These are phyloP conservation scores for Myopa tessellatipennis DNA, from an alignment of 2,888 invertebrate species.

Conservation along the genomic window DNA sequence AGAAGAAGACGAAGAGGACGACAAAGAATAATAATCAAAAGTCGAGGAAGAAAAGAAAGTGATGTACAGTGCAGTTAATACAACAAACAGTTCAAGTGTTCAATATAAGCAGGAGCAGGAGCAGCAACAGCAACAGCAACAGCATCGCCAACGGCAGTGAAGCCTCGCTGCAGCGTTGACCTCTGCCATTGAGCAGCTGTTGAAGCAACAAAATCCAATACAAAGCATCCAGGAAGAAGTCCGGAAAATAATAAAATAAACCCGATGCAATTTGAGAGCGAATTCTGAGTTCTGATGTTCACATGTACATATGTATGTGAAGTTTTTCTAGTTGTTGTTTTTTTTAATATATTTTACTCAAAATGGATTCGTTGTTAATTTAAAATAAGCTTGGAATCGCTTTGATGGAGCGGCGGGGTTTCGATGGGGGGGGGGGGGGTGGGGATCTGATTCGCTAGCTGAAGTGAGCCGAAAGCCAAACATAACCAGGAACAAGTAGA, in stretches of 20 bases:
- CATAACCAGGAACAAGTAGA: background rate
- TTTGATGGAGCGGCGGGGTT: background rate
- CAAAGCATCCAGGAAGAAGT: slow-evolving; percentile 22
- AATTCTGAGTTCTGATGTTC: slow-evolving; percentile 3
- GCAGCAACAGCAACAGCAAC: background rate
- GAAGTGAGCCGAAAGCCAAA: background rate
- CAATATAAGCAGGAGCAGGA: slow-evolving; percentile 18
- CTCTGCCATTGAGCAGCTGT: slow-evolving; percentile 29
- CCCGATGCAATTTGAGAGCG: slow-evolving; percentile 14
- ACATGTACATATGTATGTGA: background rate
- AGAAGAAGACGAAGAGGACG: background rate
- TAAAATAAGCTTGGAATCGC: background rate
- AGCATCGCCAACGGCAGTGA: slow-evolving; percentile 1
- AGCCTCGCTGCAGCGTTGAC: slow-evolving; percentile 24
- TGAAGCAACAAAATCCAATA: slow-evolving; percentile 32
- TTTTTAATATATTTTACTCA: background rate
- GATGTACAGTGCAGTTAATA: slow-evolving; percentile 25
- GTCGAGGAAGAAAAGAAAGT: background rate
- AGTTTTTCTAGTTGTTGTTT: background rate
- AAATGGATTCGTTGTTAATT: background rate
- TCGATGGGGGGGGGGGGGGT: background rate
- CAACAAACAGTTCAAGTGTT: slow-evolving; percentile 30
- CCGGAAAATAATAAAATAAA: background rate
- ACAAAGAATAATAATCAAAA: too few relatives aligned
- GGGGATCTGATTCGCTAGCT: too few relatives aligned